A percentile compares a stretch with the other conserved stretches of the same genome.
These are phyloP conservation scores for Hemiscyllium ocellatum DNA, from an alignment of 2,113 vertebrate genomes.

Conservation along the genomic window DNA sequence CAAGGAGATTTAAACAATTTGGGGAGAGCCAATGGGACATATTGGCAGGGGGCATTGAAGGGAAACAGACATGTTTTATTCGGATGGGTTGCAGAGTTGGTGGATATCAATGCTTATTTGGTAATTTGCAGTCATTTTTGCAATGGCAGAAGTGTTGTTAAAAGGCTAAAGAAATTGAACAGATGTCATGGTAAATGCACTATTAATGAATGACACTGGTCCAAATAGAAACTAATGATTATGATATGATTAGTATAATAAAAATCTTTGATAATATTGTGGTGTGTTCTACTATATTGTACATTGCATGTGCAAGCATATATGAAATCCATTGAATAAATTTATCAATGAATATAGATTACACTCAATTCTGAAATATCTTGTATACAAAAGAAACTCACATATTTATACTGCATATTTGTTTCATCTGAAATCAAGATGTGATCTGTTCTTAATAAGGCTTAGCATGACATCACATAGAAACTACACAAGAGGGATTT, in stretches of 20 bases:
- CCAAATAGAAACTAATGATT: background rate
- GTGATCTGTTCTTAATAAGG: background rate
- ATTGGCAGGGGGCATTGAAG: background rate
- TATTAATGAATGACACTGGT: background rate
- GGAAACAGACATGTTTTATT: background rate
- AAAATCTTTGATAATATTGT: background rate
- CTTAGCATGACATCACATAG: background rate
- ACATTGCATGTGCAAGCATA: background rate
- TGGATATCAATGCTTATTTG: background rate
- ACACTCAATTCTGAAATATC: background rate
- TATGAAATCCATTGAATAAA: background rate
- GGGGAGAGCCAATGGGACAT: background rate
- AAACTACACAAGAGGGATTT: background rate
- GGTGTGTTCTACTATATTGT: background rate
- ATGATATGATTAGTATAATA: background rate
- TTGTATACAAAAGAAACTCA: background rate
- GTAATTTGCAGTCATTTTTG: background rate
- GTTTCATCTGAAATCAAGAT: background rate
- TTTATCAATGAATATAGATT: background rate
- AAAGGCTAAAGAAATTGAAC: background rate
- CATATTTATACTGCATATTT: background rate
- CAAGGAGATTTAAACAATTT: background rate
- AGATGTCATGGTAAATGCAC: background rate
- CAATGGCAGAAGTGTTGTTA: background rate
- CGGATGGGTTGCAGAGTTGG: background rate